phyloP scores from a whole-genome alignment of 2,113 vertebrate genomes.

The Mionectes macconnelli region DNA sequence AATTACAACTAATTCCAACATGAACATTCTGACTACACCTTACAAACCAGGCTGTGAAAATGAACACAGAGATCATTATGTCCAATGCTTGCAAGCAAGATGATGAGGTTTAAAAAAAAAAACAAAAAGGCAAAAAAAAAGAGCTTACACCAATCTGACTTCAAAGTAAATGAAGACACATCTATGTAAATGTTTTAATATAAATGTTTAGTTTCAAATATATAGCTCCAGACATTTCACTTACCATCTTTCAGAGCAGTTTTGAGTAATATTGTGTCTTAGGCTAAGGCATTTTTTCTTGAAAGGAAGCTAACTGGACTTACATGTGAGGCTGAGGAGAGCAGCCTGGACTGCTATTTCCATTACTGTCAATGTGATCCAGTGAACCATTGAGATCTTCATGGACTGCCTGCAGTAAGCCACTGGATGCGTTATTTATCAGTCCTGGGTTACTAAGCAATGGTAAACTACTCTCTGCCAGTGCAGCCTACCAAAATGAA shows the following conservation, averaged over 20 bases:
- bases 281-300: not conserved
- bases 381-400: slow-evolving; percentile 94
- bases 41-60: slow-evolving; percentile 56
- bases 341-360: slow-evolving; percentile 94
- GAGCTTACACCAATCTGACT: not conserved
- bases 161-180: not conserved
- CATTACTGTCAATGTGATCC: slow-evolving; percentile 98
- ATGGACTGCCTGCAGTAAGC: slow-evolving; percentile 87
- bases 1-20: slow-evolving; percentile 66
- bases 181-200: not conserved
- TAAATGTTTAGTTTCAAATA: slow-evolving; percentile 11
- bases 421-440: slow-evolving; percentile 92
- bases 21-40: slow-evolving; percentile 30
- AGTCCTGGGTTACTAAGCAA: slow-evolving; percentile 91
- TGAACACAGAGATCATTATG: not conserved
- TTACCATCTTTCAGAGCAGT: slow-evolving; percentile 23
- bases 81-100: not conserved
- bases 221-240: not conserved
- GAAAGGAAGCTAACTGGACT: slow-evolving; percentile 70
- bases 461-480: slow-evolving; percentile 98
- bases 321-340: slow-evolving; percentile 96
- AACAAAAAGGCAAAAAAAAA: not conserved
- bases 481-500: slow-evolving; percentile 82
- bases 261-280: not conserved
- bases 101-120: not conserved